A percentile compares a stretch with the other conserved stretches of the same genome.
Conservation (phyloP, 1,140 invertebrate genomes). For the Drosophila bifasciata region DNA sequence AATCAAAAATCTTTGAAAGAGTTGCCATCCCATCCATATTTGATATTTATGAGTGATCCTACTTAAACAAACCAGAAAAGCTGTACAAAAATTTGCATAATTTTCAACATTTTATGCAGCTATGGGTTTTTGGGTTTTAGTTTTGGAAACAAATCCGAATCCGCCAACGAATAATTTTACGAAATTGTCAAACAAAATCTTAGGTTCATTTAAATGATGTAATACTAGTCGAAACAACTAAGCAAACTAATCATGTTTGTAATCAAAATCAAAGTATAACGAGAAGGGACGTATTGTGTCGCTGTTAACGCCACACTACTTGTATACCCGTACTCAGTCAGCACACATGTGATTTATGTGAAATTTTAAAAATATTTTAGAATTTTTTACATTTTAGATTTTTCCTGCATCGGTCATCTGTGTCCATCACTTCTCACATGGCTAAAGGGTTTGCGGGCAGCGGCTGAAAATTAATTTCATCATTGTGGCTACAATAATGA, state of each 20-base stretch:
- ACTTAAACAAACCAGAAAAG: slow-evolving; percentile 55
- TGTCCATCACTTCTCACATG: no score
- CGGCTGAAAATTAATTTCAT: no score
- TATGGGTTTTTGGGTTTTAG: slow-evolving; percentile 11
- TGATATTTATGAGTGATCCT: slow-evolving; percentile 48
- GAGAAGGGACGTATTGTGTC: no score
- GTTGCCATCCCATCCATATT: slow-evolving; percentile 23
- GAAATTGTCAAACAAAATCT: slow-evolving; percentile 60
- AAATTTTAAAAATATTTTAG: no score
- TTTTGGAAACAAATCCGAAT: slow-evolving; percentile 47
- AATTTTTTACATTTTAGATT: no score
- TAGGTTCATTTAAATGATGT: slow-evolving; percentile 54
- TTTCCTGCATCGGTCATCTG: no score
- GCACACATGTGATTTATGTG: no score
- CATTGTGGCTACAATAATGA: no score
- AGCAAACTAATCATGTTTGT: slow-evolving; percentile 52
- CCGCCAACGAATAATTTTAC: slow-evolving; percentile 68
- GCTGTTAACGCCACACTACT: no score
- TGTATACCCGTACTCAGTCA: no score
- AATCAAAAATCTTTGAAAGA: slow-evolving; percentile 31
- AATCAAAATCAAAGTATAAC: slow-evolving; percentile 12
- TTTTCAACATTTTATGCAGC: slow-evolving; percentile 64
- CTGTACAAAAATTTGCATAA: slow-evolving; percentile 65
- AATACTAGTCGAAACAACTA: slow-evolving; percentile 24
- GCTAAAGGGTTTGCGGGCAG: no score